phyloP scores from a whole-genome alignment of 2,888 invertebrate species.

The Acanthoscelides obtectus region DNA sequence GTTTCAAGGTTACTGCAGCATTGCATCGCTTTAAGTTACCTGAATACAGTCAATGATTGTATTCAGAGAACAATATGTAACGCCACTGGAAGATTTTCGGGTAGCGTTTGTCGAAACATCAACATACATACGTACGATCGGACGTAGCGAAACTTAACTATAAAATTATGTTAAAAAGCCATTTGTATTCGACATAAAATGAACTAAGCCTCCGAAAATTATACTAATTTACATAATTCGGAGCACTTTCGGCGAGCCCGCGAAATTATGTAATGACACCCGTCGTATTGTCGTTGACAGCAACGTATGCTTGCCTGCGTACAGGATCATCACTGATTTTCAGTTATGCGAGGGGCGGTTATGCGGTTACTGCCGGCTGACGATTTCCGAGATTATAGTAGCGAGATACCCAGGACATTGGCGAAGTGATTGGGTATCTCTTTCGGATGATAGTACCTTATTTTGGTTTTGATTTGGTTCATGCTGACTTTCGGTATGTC shows the following conservation, averaged over 20 bases:
- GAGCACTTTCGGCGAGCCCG: neutral
- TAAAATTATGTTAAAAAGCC: constrained; percentile 2
- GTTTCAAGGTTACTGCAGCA: too few relatives aligned
- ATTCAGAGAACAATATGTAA: neutral
- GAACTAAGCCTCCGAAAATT: neutral
- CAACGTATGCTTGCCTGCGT: neutral
- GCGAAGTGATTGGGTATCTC: too few relatives aligned
- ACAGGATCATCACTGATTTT: neutral
- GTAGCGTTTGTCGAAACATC: neutral
- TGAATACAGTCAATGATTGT: too few relatives aligned
- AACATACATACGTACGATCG: neutral
- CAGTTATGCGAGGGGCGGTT: neutral
- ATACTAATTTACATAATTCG: constrained; percentile 1
- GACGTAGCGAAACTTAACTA: neutral
- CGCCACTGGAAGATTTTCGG: neutral
- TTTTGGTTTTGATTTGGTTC: too few relatives aligned
- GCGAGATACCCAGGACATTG: too few relatives aligned
- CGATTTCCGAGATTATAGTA: too few relatives aligned
- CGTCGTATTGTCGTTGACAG: neutral
- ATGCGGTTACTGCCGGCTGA: too few relatives aligned
- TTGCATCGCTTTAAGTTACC: too few relatives aligned
- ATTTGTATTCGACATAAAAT: neutral
- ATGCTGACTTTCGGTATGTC: too few relatives aligned
- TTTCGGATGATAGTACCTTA: too few relatives aligned
- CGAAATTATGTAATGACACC: neutral